phyloP scores from a whole-genome alignment of 2,113 vertebrate species.

The Canis aureus region DNA sequence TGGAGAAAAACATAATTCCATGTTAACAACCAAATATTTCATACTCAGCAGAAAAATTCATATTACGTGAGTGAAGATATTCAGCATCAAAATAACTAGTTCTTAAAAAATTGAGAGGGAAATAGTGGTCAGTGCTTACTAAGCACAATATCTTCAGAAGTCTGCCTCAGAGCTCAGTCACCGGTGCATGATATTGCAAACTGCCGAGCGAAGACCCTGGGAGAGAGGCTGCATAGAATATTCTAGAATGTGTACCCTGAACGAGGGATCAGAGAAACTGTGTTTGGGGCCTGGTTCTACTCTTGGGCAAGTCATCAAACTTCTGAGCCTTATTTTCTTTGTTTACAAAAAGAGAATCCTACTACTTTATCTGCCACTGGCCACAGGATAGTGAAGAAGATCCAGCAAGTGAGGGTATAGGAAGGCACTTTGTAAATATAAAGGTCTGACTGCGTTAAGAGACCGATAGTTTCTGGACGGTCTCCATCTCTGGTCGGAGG shows the following conservation, averaged over 20 bases:
- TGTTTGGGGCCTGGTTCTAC: not conserved
- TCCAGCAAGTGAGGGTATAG: fast-evolving
- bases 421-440: not conserved
- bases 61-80: not conserved
- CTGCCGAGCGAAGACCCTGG: fast-evolving
- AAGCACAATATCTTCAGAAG: not conserved
- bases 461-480: fast-evolving
- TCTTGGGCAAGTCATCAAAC: not conserved
- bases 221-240: fast-evolving
- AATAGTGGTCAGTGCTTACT: not conserved
- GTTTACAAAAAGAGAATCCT: not conserved
- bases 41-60: not conserved
- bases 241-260: fast-evolving
- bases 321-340: not conserved
- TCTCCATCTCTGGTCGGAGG: no score
- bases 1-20: not conserved
- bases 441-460: fast-evolving
- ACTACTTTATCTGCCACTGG: not conserved
- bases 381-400: fast-evolving
- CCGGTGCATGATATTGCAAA: fast-evolving
- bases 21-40: not conserved
- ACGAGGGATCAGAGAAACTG: no score
- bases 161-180: not conserved
- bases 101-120: not conserved
- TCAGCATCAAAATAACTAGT: not conserved